Percentiles rank a stretch among this genome's conserved stretches.
Evolutionary conservation across 2,888 invertebrate genomes (phyloP).

Genomic region (Smittia sp.): DNA sequence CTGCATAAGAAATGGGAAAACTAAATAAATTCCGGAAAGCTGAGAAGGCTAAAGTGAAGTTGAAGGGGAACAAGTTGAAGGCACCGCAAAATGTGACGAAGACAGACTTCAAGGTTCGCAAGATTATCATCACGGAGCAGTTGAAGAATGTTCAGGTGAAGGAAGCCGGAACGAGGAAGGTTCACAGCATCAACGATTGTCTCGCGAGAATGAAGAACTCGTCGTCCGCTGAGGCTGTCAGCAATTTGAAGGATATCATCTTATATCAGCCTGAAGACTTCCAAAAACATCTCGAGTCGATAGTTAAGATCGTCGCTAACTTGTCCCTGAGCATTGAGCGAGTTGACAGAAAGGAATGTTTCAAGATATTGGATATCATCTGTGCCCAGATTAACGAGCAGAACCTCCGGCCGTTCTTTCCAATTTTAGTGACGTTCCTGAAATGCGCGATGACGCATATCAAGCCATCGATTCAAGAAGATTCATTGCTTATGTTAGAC

Average conservation of each 20-base stretch:
- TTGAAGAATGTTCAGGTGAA: constrained; percentile 62
- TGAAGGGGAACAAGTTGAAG: constrained; percentile 77
- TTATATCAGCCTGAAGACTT: constrained; percentile 46
- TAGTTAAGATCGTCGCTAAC: constrained; percentile 67
- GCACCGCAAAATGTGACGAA: constrained; percentile 88
- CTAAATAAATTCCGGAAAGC: constrained; percentile 75
- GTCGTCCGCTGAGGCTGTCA: constrained; percentile 49
- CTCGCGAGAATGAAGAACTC: constrained; percentile 57
- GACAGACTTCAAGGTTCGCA: constrained; percentile 83
- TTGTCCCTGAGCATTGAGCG: constrained; percentile 72
- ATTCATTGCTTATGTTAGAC: constrained; percentile 76
- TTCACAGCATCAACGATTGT: constrained; percentile 63
- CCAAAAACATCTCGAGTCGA: constrained; percentile 61
- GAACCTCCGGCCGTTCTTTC: constrained; percentile 70
- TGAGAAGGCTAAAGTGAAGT: constrained; percentile 85
- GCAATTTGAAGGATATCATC: constrained; percentile 47
- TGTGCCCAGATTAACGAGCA: constrained; percentile 47
- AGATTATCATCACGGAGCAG: constrained; percentile 80
- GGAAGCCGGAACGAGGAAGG: constrained; percentile 68
- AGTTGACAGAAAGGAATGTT: constrained; percentile 55
- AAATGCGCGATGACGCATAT: constrained; percentile 91
- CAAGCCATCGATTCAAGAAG: constrained; percentile 74
- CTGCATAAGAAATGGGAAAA: constrained; percentile 45
- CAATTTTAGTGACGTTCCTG: constrained; percentile 73
- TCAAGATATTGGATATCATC: constrained; percentile 53